Conservation (phyloP, 1,140 invertebrate genomes). For the Zaprionus capensis region DNA sequence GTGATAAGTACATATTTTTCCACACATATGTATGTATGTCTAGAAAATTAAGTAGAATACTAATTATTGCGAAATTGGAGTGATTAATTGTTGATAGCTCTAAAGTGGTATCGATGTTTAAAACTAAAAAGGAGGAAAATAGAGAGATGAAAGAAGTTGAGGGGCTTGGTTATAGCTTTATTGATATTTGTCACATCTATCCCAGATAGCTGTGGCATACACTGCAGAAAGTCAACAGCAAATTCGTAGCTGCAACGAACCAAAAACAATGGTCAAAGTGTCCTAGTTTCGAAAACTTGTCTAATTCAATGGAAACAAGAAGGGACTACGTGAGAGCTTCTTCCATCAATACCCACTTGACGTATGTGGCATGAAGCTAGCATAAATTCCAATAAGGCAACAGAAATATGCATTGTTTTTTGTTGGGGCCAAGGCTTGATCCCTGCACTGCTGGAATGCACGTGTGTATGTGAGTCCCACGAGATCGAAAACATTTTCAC, state of each 20-base stretch:
- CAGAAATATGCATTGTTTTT: conserved; percentile 4
- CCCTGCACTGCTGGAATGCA: neutral
- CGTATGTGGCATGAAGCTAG: neutral
- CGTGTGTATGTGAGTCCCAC: neutral
- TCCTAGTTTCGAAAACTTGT: neutral
- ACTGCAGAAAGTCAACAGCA: neutral
- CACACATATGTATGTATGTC: conserved; percentile 11
- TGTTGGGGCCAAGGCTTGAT: no score
- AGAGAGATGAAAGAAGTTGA: neutral
- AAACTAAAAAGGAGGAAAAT: no score
- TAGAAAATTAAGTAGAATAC: conserved; percentile 30
- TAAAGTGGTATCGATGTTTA: no score
- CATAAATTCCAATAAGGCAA: neutral
- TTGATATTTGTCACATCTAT: neutral
- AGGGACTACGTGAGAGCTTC: neutral
- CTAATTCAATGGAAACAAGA: neutral
- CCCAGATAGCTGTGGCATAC: neutral
- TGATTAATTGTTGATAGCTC: no score
- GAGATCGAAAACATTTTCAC: conserved; percentile 8
- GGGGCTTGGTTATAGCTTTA: neutral
- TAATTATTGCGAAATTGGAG: neutral
- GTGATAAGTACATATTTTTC: conserved; percentile 40
- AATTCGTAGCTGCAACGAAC: neutral
- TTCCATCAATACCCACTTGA: conserved; percentile 6
- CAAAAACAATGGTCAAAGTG: neutral